phyloP scores from a whole-genome alignment of 1,140 invertebrate genomes.

The Macrocentrus cingulum region DNA sequence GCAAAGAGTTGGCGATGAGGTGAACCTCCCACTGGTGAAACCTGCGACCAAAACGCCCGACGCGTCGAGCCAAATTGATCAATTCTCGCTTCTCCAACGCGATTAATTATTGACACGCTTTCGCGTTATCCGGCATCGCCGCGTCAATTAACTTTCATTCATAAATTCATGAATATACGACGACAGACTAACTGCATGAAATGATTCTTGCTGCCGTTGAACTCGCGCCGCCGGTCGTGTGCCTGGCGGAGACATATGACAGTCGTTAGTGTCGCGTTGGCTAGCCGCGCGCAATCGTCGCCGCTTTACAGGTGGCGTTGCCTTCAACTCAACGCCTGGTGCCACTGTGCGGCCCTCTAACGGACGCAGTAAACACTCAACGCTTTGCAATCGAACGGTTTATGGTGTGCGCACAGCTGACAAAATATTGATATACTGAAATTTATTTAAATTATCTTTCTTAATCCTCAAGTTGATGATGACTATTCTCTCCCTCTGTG shows the following conservation, averaged over 20 bases:
- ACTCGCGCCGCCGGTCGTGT: background rate
- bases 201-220: conserved; percentile 1
- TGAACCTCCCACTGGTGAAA: background rate
- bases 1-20: conserved; percentile 1
- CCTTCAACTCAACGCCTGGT: background rate
- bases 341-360: too few species aligned
- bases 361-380: too few species aligned
- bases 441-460: too few species aligned
- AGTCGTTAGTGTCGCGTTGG: background rate
- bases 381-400: too few species aligned
- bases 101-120: conserved; percentile 32
- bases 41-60: conserved; percentile 2
- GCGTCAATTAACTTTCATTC: conserved; percentile 12
- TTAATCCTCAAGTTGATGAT: too few species aligned
- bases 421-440: too few species aligned
- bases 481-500: too few species aligned
- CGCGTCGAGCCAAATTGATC: conserved; percentile 13
- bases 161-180: too few species aligned
- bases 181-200: too few species aligned
- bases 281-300: background rate
- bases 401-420: too few species aligned
- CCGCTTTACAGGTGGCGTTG: background rate
- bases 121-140: conserved; percentile 1
- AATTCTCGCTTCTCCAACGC: conserved; percentile 2
- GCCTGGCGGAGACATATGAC: conserved; percentile 1